Percentiles rank a stretch among this genome's conserved stretches.
These are phyloP conservation scores for Balaenoptera acutorostrata DNA, from an alignment of 2,113 vertebrate genomes.

Conservation along the genomic window DNA sequence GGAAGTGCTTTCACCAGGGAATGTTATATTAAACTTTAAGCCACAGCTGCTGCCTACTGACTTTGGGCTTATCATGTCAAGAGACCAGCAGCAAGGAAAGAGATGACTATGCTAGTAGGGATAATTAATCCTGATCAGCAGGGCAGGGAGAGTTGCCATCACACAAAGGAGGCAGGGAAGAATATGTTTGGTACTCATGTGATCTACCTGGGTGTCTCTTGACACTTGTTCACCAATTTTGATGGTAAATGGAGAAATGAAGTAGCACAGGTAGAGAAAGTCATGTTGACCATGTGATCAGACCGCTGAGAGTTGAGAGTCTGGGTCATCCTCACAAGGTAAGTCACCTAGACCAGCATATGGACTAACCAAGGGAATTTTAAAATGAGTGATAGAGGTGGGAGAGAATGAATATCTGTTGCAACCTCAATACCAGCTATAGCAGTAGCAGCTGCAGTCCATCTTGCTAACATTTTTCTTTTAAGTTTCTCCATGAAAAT, in stretches of 20 bases:
- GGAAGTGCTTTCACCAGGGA: not conserved
- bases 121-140: not conserved
- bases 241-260: not conserved
- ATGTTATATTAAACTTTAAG: not conserved
- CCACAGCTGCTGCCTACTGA: not conserved
- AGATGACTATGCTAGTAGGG: not conserved
- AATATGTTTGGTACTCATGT: not conserved
- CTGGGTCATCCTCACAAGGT: not conserved
- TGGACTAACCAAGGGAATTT: not conserved
- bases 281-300: not conserved
- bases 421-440: not conserved
- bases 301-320: not conserved
- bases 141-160: not conserved
- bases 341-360: not conserved
- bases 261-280: not conserved
- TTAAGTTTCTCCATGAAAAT: not conserved
- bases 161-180: not conserved
- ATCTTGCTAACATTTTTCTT: not conserved
- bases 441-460: not conserved
- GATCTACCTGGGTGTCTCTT: not conserved
- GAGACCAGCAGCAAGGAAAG: not conserved
- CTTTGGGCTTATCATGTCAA: not conserved
- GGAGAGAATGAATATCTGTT: not conserved
- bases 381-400: not conserved
- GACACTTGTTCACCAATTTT: not conserved